Percentiles rank a stretch among this genome's conserved stretches.
phyloP scores from a whole-genome alignment of 1,140 invertebrate species.

The Aphaenogaster ashmeadi region DNA sequence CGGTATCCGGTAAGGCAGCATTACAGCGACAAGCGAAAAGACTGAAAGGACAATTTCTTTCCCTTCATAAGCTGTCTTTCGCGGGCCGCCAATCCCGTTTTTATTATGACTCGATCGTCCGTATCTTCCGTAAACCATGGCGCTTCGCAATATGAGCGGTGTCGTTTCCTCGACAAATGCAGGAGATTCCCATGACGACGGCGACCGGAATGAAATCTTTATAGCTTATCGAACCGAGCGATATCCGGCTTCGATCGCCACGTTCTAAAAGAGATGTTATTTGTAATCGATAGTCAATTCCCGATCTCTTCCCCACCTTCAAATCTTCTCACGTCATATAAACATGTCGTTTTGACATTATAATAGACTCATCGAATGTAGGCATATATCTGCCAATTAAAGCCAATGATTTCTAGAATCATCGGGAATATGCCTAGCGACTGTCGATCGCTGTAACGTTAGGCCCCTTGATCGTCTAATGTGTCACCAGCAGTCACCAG shows the following conservation, averaged over 20 bases:
- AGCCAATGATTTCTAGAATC: not conserved
- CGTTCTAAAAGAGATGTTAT: not conserved
- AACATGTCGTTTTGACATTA: not conserved
- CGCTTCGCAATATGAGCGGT: constrained; percentile 43
- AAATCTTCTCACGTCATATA: not conserved
- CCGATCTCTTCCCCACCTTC: not conserved
- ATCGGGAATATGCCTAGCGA: not conserved
- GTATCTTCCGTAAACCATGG: constrained; percentile 59
- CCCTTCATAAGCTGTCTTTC: constrained; percentile 54
- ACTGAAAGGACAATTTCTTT: constrained; percentile 64
- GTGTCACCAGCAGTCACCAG: not conserved
- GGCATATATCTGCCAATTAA: not conserved
- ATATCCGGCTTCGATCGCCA: constrained; percentile 13
- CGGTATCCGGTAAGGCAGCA: not conserved
- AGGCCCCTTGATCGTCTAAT: constrained; percentile 8
- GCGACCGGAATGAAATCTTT: constrained; percentile 71
- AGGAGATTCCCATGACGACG: constrained; percentile 56
- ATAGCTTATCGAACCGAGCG: constrained; percentile 60
- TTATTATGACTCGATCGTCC: constrained; percentile 73
- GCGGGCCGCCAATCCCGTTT: constrained; percentile 67
- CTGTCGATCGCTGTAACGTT: not conserved
- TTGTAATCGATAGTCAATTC: constrained; percentile 24
- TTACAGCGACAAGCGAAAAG: constrained; percentile 33
- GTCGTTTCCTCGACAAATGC: constrained; percentile 61
- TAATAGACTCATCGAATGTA: not conserved